phyloP scores from a whole-genome alignment of 2,113 vertebrate genomes.

The Piprites chloris region DNA sequence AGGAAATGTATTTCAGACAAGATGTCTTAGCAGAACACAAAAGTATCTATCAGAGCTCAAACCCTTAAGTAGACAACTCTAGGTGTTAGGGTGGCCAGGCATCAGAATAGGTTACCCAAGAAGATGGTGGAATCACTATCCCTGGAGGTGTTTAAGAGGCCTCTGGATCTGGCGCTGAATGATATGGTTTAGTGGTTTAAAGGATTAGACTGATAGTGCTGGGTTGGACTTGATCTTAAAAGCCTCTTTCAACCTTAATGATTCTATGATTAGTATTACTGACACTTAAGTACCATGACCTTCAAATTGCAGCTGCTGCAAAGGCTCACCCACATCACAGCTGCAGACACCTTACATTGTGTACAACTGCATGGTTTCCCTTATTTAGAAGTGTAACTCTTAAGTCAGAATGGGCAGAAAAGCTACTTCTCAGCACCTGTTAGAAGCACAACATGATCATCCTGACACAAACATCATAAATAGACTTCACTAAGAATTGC shows the following conservation, averaged over 20 bases:
- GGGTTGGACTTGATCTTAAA: neutral
- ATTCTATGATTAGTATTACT: neutral
- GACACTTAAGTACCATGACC: neutral
- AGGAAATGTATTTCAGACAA: neutral
- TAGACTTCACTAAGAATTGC: neutral
- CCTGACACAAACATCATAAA: neutral
- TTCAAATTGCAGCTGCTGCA: neutral
- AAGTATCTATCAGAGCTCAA: neutral
- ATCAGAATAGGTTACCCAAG: neutral
- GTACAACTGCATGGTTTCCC: too few species aligned
- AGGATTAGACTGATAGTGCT: neutral
- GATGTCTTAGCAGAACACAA: neutral
- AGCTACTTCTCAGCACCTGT: neutral
- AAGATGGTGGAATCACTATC: neutral
- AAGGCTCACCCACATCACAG: neutral
- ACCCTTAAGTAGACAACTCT: neutral
- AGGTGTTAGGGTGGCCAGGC: neutral
- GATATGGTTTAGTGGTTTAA: neutral
- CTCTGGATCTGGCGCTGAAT: neutral
- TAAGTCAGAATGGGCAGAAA: neutral
- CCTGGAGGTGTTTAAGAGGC: neutral
- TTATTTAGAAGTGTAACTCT: accelerated
- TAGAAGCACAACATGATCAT: neutral
- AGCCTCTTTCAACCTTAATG: neutral
- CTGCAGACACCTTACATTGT: neutral